Evolutionary conservation across 2,797 vertebrate species (phyloP).

Genomic region (Acipenser oxyrinchus): DNA sequence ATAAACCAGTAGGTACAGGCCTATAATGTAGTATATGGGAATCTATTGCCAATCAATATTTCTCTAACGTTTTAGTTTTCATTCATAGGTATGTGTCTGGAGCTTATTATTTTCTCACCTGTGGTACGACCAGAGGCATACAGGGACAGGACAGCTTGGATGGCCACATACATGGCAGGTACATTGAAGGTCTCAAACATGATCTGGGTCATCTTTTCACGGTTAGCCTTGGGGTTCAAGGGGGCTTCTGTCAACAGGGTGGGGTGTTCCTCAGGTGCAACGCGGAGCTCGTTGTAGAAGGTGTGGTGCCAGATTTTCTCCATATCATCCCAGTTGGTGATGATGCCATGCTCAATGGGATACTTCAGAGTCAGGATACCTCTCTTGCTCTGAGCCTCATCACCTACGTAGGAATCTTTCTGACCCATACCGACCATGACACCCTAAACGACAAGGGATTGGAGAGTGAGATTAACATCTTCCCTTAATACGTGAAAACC

Average conservation of each 20-base stretch:
- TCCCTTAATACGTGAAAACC: not conserved
- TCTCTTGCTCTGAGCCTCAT: conserved; percentile 88
- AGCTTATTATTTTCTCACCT: conserved; percentile 35
- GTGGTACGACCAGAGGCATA: conserved; percentile 62
- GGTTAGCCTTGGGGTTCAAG: conserved; percentile 86
- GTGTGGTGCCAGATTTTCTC: conserved; percentile 93
- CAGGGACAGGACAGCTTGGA: conserved; percentile 64
- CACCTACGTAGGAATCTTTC: conserved; percentile 87
- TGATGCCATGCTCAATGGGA: conserved; percentile 86
- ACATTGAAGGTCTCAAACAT: conserved; percentile 71
- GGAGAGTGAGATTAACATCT: not conserved
- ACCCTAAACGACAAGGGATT: conserved; percentile 52
- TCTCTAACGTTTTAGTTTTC: no score
- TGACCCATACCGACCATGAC: conserved; percentile 94
- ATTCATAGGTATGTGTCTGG: no score
- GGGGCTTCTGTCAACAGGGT: conserved; percentile 84
- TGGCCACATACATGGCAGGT: conserved; percentile 62
- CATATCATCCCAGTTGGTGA: conserved; percentile 96
- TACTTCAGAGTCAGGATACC: conserved; percentile 88
- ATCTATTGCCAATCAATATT: no score
- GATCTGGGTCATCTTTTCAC: conserved; percentile 93
- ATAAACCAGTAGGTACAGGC: no score
- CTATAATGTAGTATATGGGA: no score
- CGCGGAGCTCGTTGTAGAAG: conserved; percentile 87
- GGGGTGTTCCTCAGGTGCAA: conserved; percentile 84